Evolutionary conservation across 2,888 invertebrate genomes (phyloP), one percentile per base, ranked within the genome.

Genomic region (Cyrtodaria siliqua): DNA sequence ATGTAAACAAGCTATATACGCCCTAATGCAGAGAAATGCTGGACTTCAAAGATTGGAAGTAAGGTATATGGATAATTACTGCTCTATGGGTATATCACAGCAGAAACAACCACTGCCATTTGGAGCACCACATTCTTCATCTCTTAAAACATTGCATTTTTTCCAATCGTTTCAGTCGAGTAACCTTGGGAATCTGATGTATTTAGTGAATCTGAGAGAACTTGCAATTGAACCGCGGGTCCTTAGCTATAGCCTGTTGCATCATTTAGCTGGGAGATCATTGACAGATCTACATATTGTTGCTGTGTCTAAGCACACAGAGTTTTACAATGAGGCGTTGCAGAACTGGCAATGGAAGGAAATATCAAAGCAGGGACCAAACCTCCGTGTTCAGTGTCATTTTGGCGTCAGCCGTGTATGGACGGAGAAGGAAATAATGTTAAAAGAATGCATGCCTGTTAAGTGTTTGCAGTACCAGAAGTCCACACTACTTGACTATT

Each of bases 151-250:
- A 23, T 66, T 86, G 33, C 71, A 72, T 50, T 61, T 86, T 23
- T 71, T 82, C 8, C 83, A 86, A 42, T 86, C 84, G 3, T 86
- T 86, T 20, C 56, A 72, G 9, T 49, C 57, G 0, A 74, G 72
- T 56, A 82, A 79, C 38, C 66, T 86, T 23, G 72, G 83, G 12
- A 76, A 73, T 42, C 44, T 86, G 20, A 84, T 84, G 84, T 84
- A 86, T 38, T 60, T 86, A 38, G 79, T 84, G 18, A 80, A 83
- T 57, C 64, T 86, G 12, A 64, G 55, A 52, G 82, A 84, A 24
- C 67, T 86, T 12, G 69, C 84, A 0, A 61, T 86, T 14, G 70
- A 74, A 47, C 84, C 84, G 6, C 71, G 80, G n/a, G 69, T 79
- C 1, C 60, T 86, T 14, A 83, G 79, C 24, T 84, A 80, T 55